A percentile compares a stretch with the other conserved stretches of the same genome.
These are phyloP conservation scores for Zoanthus sociatus DNA, from an alignment of 92 coral and sea anemone genomes.

Conservation along the genomic window DNA sequence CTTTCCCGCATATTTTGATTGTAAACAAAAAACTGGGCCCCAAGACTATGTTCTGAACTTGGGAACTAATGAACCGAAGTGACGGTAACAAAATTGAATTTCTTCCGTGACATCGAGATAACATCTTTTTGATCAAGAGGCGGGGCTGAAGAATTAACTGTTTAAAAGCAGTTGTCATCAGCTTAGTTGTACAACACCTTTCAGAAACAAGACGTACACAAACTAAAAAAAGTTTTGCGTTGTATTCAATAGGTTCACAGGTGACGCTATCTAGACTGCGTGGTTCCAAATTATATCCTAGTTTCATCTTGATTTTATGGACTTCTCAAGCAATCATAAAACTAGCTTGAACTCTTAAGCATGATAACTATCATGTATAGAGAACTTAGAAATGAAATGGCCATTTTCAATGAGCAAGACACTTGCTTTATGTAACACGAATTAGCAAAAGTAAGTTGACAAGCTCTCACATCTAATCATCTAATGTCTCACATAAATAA, in stretches of 20 bases:
- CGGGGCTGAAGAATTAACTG: constrained; percentile 82
- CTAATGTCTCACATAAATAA: constrained; percentile 49
- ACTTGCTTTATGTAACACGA: constrained; percentile 8
- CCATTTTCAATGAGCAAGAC: not conserved
- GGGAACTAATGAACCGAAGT: constrained; percentile 19
- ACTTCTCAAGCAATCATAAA: not conserved
- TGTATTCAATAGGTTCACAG: constrained; percentile 26
- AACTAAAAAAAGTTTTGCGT: constrained; percentile 13
- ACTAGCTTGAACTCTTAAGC: not conserved
- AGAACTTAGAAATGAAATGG: not conserved
- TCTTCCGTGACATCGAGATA: constrained; percentile 82
- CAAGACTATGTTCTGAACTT: not conserved
- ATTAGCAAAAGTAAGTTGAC: constrained; percentile 9
- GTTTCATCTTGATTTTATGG: not conserved
- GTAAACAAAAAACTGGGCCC: constrained; percentile 28
- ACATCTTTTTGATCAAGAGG: constrained; percentile 70
- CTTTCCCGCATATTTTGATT: not conserved
- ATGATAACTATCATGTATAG: not conserved
- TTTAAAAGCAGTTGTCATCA: constrained; percentile 78
- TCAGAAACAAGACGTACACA: not conserved
- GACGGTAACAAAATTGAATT: not conserved
- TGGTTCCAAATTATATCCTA: not conserved
- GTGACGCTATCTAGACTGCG: not conserved
- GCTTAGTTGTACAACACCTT: constrained; percentile 39
- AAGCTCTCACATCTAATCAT: not conserved